These are phyloP conservation scores for Dorcus parallelipipedus DNA, from an alignment of 2,888 invertebrate species.

Conservation along the genomic window DNA sequence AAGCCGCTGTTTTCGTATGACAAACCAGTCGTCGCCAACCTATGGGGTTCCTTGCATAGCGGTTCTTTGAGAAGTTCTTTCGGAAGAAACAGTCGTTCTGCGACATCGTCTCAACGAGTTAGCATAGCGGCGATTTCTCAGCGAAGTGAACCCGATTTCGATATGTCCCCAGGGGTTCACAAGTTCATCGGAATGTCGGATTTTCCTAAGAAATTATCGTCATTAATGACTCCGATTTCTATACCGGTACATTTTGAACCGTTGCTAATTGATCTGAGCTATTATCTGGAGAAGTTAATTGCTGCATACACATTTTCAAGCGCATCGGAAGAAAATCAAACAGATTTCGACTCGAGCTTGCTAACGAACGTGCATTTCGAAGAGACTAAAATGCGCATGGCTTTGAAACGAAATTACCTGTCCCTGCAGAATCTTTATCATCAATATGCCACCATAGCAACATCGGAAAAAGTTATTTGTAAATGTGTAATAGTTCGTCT, in stretches of 20 bases:
- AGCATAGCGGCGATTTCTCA: neutral
- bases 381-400: slow-evolving; percentile 49
- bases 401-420: slow-evolving; percentile 38
- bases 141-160: neutral
- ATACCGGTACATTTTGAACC: slow-evolving; percentile 38
- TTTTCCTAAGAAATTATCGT: slow-evolving; percentile 4
- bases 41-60: neutral
- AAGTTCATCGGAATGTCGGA: slow-evolving; percentile 1
- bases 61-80: neutral
- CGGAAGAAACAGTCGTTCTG: neutral
- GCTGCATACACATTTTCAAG: slow-evolving; percentile 8
- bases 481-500: slow-evolving; percentile 53
- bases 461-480: slow-evolving; percentile 42
- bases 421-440: slow-evolving; percentile 54
- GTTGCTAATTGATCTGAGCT: slow-evolving; percentile 48
- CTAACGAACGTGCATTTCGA: slow-evolving; percentile 38
- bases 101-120: neutral
- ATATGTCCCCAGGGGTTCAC: neutral
- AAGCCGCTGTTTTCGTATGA: slow-evolving; percentile 55
- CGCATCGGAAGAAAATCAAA: slow-evolving; percentile 29
- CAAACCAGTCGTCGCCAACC: slow-evolving; percentile 43
- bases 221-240: slow-evolving; percentile 17
- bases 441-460: slow-evolving; percentile 53
- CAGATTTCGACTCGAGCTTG: slow-evolving; percentile 31
- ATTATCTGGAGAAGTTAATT: slow-evolving; percentile 45